Evolutionary conservation across 2,797 vertebrate species (phyloP), one percentile per base, ranked within the genome.

Genomic region (Sebastes itinus): DNA sequence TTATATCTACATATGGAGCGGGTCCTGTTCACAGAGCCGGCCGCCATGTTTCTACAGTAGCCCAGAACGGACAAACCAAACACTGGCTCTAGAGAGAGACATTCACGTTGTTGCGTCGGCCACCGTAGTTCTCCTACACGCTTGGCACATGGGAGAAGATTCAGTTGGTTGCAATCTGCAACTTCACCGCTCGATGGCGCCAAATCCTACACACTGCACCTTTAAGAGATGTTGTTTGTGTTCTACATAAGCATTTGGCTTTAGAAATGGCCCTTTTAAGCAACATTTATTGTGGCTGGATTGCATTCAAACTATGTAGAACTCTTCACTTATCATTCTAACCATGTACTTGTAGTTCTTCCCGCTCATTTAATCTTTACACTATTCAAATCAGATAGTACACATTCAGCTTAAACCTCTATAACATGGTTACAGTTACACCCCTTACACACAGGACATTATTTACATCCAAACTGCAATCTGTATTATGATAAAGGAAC

Each of bases 391-490:
- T 75, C 27, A 38, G 25, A 66, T 49, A 70, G 85, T 85, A 62
- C 69, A 82, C 72, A 87, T 70, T 75, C 42, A 66, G 35, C 25
- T 32, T 33, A 18, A 78, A 82, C 32, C 14, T 63, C 60, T 23
- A 59, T 8, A 77, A 58, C 65, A 71, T 13, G 5, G 46, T 83
- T 72, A 69, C 54, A 78, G 72, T 74, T 71, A 67, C 46, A 59
- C 52, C 67, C 82, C 72, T 25, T 76, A 60, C 64, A 83, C 73
- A 66, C 75, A 20, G 30, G 61, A 64, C 61, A 75, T 73, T 88
- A 91, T 92, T 90, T 91, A 93, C 90, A 94, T 68, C 69, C 13
- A 77, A 81, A 75, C 69, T 27, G 62, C 66, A 72, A 20, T 70
- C 79, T 69, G 30, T 54, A 49, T 76, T 22, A 68, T n/a, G 22